phyloP scores from a whole-genome alignment of 2,113 vertebrate genomes.

The Coracopsis vasa region DNA sequence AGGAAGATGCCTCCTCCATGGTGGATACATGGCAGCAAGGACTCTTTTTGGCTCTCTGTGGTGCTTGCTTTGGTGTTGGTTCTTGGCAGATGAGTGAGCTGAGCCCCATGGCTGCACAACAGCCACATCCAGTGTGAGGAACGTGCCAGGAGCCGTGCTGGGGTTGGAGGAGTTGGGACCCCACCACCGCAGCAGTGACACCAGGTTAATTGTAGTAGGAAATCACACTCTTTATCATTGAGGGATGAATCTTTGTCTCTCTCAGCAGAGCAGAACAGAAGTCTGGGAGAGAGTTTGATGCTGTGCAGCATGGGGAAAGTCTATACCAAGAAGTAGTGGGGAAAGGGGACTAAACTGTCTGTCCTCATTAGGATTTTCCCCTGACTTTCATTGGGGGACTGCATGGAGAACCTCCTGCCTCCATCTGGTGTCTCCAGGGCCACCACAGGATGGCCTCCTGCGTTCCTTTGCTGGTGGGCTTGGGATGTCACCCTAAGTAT shows the following conservation, averaged over 20 bases:
- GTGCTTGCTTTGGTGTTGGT: background rate
- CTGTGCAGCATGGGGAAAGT: background rate
- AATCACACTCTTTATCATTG: background rate
- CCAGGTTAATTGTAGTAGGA: background rate
- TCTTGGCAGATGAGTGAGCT: background rate
- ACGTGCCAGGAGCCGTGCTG: fast-evolving
- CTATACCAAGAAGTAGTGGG: fast-evolving
- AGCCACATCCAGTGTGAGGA: background rate
- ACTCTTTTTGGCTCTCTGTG: background rate
- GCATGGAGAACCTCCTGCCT: background rate
- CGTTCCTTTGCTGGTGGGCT: fast-evolving
- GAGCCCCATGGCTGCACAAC: fast-evolving
- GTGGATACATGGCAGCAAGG: background rate
- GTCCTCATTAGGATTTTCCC: background rate
- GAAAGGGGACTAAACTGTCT: background rate
- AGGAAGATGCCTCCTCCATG: background rate
- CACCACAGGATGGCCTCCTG: background rate
- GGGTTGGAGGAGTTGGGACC: background rate
- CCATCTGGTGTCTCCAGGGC: background rate
- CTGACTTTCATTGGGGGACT: background rate
- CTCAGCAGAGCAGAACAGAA: background rate
- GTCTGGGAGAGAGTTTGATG: background rate
- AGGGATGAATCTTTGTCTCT: background rate
- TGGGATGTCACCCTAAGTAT: background rate
- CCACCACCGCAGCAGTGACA: fast-evolving